Evolutionary conservation across 2,113 vertebrate species (phyloP).

Genomic region (Gallinago media): DNA sequence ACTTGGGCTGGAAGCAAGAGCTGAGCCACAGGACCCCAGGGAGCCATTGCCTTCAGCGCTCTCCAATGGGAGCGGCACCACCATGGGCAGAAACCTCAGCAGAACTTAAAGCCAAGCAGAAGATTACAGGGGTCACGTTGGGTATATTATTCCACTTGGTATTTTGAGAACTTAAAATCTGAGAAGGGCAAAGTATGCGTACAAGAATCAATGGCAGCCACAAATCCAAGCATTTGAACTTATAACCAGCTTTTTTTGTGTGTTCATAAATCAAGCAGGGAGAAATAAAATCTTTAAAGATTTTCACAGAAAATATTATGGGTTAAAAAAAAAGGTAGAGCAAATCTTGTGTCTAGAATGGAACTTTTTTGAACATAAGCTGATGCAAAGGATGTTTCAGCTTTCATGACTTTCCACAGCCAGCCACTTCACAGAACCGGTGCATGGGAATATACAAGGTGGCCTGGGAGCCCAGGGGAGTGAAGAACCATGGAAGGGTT

Average conservation of each 20-base stretch:
- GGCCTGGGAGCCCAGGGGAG: neutral
- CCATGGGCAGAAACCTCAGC: neutral
- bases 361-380: neutral
- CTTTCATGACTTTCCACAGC: neutral
- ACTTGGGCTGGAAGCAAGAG: neutral
- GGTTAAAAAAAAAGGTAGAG: neutral
- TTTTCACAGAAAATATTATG: slow-evolving; percentile 2
- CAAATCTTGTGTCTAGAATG: neutral
- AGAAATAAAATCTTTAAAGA: slow-evolving; percentile 13
- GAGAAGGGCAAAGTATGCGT: neutral
- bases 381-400: neutral
- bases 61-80: neutral
- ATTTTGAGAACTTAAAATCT: neutral
- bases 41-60: rapidly evolving
- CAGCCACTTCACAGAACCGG: neutral
- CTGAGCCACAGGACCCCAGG: neutral
- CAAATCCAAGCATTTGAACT: slow-evolving; percentile 7
- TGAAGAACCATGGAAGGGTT: neutral
- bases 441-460: neutral
- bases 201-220: neutral
- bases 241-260: neutral
- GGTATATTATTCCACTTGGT: neutral
- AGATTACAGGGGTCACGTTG: neutral
- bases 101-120: neutral
- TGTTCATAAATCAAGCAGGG: neutral